Evolutionary conservation across 2,113 vertebrate genomes (phyloP), one percentile per base, ranked within the genome.

Genomic region (Sceloporus undulatus): DNA sequence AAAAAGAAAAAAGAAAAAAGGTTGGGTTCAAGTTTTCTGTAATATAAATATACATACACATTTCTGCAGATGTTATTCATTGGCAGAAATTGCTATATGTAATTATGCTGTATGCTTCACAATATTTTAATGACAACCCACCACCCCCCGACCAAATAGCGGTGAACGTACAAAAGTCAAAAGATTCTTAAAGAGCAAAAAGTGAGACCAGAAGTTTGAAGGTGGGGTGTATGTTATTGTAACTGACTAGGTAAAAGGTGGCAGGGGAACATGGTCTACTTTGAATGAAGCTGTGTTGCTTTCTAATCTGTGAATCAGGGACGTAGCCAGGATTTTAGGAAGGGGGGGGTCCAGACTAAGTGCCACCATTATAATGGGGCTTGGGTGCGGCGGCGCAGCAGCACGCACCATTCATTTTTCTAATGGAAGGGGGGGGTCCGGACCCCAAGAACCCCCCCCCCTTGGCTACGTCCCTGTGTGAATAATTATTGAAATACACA

Each of bases 71-170:
- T 96, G 95, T 96, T 95, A 94, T 86, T 96, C 87, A 92, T 94
- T 95, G 94, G 82, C 70, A 91, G 93, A 92, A 83, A 62, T 85
- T 95, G 92, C 85, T 91, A 87, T 92, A 56, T 88, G 59, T 88
- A 94, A 91, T 95, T 95, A 94, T 34, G 68, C 80, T 89, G 80
- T 94, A 93, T 89, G 85, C 91, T 95, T 97, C 90, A 91, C 94
- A 92, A 93, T 94, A 94, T 95, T 96, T 96, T 96, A 97, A 96
- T 95, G 93, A 96, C 91, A 9, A 93, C 90, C 92, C 93, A 92
- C 29, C 62, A 10, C 92, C 40, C 7, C 75, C 7, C 40, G 25
- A 71, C 91, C 89, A 96, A 96, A 95, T 86, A 96, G 88, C 79
- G 95, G 94, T 88, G 68, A 92, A 95, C 93, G 93, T 90, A 66